Conservation (phyloP, 37 sponge, comb jelly and placozoan species). For the Haliclona indistincta region DNA sequence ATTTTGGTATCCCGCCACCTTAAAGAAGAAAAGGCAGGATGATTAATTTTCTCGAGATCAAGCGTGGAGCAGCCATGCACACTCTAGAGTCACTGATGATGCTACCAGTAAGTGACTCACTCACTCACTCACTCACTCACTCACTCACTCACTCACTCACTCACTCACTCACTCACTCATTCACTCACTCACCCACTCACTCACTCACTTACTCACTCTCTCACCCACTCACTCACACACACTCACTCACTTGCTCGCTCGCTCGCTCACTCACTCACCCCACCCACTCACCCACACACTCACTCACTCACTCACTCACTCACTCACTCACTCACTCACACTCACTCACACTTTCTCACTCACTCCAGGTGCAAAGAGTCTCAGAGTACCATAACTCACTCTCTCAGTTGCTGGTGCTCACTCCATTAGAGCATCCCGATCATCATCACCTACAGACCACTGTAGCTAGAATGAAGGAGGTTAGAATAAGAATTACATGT, state of each 20-base stretch:
- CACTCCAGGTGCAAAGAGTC: constrained; percentile 60
- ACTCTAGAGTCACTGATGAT: constrained; percentile 80
- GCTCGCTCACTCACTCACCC: neutral
- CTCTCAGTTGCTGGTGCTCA: constrained; percentile 41
- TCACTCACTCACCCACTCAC: too few species aligned
- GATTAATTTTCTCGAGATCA: constrained; percentile 58
- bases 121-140: neutral
- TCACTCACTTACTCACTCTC: too few species aligned
- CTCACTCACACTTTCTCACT: too few species aligned
- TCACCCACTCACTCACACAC: too few species aligned
- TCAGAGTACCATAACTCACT: constrained; percentile 60
- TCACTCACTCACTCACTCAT: too few species aligned
- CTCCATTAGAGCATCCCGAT: constrained; percentile 61
- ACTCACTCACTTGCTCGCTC: too few species aligned
- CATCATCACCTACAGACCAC: constrained; percentile 43
- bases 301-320: neutral
- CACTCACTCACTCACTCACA: too few species aligned
- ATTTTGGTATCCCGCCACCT: too few species aligned
- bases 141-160: too few species aligned
- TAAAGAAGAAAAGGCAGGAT: too few species aligned
- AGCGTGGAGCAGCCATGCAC: constrained; percentile 69
- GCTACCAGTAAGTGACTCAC: constrained; percentile 57
- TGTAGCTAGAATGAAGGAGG: constrained; percentile 28
- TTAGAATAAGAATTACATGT: constrained; percentile 10
- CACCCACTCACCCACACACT: neutral